A percentile compares a stretch with the other conserved stretches of the same genome.
These are phyloP conservation scores for Hydraecia micacea DNA, from an alignment of 2,888 invertebrate genomes.

Conservation along the genomic window DNA sequence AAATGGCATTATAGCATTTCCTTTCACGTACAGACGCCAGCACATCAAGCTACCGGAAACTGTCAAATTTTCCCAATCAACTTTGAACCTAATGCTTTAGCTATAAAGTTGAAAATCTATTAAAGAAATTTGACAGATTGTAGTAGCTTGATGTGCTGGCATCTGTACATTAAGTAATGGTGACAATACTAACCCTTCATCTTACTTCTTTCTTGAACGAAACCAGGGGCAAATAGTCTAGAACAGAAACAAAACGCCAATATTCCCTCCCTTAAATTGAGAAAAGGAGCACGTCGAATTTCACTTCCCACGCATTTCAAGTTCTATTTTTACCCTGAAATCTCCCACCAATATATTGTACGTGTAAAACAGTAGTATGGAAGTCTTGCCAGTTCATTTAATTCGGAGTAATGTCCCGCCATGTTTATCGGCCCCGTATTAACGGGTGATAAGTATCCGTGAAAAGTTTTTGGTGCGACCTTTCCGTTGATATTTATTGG, in stretches of 20 bases:
- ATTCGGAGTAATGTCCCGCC: constrained; percentile 77
- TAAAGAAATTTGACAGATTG: no score
- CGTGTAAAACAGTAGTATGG: constrained; percentile 42
- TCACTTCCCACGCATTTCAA: constrained; percentile 8
- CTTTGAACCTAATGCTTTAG: no score
- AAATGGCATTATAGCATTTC: not conserved
- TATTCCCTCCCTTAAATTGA: not conserved
- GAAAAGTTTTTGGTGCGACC: constrained; percentile 60
- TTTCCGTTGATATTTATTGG: constrained; percentile 63
- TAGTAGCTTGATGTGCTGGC: no score
- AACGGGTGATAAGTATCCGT: constrained; percentile 69
- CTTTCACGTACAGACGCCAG: no score
- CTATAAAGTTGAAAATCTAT: no score
- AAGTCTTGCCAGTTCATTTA: constrained; percentile 75
- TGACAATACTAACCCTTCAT: not conserved
- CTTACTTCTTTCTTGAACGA: not conserved
- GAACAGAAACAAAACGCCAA: not conserved
- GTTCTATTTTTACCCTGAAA: constrained; percentile 30
- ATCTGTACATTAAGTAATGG: not conserved
- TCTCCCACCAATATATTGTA: constrained; percentile 26
- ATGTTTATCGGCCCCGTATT: constrained; percentile 74
- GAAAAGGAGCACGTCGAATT: not conserved
- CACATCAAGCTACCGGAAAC: no score
- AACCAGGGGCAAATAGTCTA: not conserved
- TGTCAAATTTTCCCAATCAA: no score